Evolutionary conservation across 2,113 vertebrate species (phyloP).

Genomic region (Amphiprion percula): DNA sequence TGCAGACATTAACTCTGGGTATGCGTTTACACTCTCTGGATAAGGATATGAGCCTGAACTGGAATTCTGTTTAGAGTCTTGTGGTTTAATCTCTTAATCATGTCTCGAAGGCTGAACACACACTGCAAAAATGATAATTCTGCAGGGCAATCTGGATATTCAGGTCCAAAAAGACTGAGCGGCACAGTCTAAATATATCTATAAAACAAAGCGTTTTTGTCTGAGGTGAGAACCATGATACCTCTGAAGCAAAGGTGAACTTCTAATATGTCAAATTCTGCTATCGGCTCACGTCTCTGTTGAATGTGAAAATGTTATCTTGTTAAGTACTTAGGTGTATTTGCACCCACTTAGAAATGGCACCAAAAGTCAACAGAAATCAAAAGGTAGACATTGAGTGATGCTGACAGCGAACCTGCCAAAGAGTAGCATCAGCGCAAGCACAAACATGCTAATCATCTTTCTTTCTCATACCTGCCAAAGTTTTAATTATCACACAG

Average conservation of each 20-base stretch:
- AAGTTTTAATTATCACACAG: constrained; percentile 73
- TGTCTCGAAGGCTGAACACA: constrained; percentile 51
- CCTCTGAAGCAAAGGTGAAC: constrained; percentile 4
- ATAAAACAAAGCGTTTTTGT: constrained; percentile 30
- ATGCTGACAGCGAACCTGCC: constrained; percentile 48
- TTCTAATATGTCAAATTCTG: not conserved
- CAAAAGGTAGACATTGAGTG: constrained; percentile 25
- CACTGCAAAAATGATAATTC: constrained; percentile 36
- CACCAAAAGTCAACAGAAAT: constrained; percentile 14
- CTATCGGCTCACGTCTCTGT: not conserved
- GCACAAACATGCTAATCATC: constrained; percentile 81
- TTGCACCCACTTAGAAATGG: not conserved
- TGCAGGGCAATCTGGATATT: constrained; percentile 35
- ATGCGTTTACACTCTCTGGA: constrained; percentile 73
- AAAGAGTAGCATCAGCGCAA: constrained; percentile 73
- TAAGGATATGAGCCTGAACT: constrained; percentile 70
- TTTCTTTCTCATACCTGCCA: constrained; percentile 69
- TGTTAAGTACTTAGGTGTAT: constrained; percentile 3
- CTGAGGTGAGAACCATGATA: constrained; percentile 2
- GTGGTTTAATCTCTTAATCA: constrained; percentile 72
- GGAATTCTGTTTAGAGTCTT: constrained; percentile 71
- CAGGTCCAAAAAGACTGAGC: constrained; percentile 49
- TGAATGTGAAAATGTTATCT: not conserved
- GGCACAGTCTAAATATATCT: constrained; percentile 5
- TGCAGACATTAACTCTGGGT: constrained; percentile 60